Evolutionary conservation across 2,113 vertebrate species (phyloP).

Genomic region (Argyrosomus japonicus): DNA sequence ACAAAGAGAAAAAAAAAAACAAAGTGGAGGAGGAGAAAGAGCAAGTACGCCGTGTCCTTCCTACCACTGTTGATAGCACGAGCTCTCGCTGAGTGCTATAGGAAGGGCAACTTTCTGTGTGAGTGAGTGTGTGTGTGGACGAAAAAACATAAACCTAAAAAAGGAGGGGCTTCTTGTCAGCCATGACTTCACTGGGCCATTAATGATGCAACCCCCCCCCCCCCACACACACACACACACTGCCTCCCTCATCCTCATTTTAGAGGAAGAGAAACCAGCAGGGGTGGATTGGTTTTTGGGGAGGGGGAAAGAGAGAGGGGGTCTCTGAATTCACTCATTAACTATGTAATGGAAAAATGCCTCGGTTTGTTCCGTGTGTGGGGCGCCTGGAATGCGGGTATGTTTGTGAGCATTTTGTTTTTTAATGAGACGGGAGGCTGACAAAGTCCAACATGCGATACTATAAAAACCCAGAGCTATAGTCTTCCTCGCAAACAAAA

Average conservation of each 20-base stretch:
- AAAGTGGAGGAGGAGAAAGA: conserved; percentile 34
- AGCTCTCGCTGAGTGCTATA: conserved; percentile 56
- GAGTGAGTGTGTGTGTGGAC: conserved; percentile 16
- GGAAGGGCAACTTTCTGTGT: conserved; percentile 55
- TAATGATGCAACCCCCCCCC: conserved; percentile 74
- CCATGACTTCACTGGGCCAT: conserved; percentile 76
- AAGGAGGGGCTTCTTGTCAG: conserved; percentile 70
- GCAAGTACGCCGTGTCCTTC: conserved; percentile 51
- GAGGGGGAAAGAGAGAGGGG: conserved; percentile 51
- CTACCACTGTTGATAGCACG: conserved; percentile 33
- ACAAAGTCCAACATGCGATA: conserved; percentile 71
- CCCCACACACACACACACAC: too few species aligned
- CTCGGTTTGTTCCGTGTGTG: conserved; percentile 74
- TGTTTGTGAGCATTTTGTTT: conserved; percentile 70
- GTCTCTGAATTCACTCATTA: conserved; percentile 79
- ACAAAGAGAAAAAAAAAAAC: conserved; percentile 56
- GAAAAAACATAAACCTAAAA: conserved; percentile 10
- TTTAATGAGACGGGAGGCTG: conserved; percentile 72
- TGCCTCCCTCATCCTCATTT: conserved; percentile 58
- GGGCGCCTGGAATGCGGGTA: conserved; percentile 71
- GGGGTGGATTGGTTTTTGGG: conserved; percentile 61
- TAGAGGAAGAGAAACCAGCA: conserved; percentile 82
- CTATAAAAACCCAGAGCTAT: conserved; percentile 62
- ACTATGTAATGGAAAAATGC: conserved; percentile 86
- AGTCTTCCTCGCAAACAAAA: conserved; percentile 8